These are phyloP conservation scores for Anoura caudifer DNA, from an alignment of 2,113 vertebrate genomes.

Conservation along the genomic window DNA sequence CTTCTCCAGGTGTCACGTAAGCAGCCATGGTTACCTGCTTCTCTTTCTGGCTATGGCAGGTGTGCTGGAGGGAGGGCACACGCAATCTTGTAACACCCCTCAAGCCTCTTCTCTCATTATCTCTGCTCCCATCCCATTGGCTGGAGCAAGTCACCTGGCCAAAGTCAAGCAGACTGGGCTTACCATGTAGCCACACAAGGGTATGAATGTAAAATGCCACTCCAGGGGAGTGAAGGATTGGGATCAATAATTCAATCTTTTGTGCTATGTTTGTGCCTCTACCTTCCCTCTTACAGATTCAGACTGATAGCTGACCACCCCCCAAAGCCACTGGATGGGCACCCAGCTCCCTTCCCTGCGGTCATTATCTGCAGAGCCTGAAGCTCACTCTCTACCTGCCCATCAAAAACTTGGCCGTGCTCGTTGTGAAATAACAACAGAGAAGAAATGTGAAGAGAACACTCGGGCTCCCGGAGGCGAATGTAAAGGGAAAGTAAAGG, in stretches of 20 bases:
- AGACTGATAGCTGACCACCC: not conserved
- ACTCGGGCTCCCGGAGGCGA: fast-evolving
- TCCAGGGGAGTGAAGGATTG: not conserved
- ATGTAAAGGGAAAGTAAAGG: not conserved
- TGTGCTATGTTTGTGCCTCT: fast-evolving
- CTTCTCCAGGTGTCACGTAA: not conserved
- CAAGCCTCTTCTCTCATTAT: not conserved
- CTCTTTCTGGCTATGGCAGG: not conserved
- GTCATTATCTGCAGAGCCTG: not conserved
- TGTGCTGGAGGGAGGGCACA: too few species aligned
- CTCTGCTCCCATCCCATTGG: not conserved
- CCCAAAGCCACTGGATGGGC: not conserved
- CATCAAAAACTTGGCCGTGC: not conserved
- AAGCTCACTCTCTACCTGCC: not conserved
- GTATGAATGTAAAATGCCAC: not conserved
- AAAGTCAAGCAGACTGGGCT: not conserved
- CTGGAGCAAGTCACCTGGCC: not conserved
- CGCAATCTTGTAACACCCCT: too few species aligned
- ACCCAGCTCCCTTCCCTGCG: not conserved
- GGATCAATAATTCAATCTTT: not conserved
- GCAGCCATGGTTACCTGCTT: not conserved
- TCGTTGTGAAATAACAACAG: not conserved
- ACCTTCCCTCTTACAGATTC: not conserved
- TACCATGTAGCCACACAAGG: not conserved
- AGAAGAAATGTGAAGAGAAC: not conserved